These are phyloP conservation scores for Oasisia sp. DNA, from an alignment of 2,888 invertebrate genomes.

Conservation along the genomic window DNA sequence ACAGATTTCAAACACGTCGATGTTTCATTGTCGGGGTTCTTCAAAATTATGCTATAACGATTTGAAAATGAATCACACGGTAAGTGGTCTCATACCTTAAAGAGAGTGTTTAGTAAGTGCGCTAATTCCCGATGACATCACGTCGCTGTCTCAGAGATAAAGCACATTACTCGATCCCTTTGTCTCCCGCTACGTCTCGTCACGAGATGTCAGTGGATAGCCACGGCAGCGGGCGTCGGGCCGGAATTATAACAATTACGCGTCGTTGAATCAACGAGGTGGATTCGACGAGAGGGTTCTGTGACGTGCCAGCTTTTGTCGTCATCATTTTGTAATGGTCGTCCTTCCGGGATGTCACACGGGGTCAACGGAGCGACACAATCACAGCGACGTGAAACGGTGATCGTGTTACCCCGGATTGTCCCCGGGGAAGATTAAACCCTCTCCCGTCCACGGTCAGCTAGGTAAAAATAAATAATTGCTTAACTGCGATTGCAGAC, in stretches of 20 bases:
- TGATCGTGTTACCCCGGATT: neutral
- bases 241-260: neutral
- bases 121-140: neutral
- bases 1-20: too few species aligned
- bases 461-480: constrained; percentile 17
- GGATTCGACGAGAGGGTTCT: neutral
- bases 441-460: neutral
- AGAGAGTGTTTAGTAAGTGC: neutral
- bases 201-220: neutral
- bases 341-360: neutral
- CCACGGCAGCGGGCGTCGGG: neutral
- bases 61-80: neutral
- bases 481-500: neutral
- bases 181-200: neutral
- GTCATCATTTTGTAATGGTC: neutral
- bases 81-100: neutral
- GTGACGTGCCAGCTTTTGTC: neutral
- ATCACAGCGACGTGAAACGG: constrained; percentile 3
- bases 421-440: neutral
- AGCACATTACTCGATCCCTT: neutral
- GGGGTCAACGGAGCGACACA: neutral
- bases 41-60: too few species aligned
- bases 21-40: too few species aligned
- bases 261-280: neutral
- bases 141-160: neutral